Conservation (phyloP, 64 coral and sea anemone species). For the Stichodactyla mertensii region DNA sequence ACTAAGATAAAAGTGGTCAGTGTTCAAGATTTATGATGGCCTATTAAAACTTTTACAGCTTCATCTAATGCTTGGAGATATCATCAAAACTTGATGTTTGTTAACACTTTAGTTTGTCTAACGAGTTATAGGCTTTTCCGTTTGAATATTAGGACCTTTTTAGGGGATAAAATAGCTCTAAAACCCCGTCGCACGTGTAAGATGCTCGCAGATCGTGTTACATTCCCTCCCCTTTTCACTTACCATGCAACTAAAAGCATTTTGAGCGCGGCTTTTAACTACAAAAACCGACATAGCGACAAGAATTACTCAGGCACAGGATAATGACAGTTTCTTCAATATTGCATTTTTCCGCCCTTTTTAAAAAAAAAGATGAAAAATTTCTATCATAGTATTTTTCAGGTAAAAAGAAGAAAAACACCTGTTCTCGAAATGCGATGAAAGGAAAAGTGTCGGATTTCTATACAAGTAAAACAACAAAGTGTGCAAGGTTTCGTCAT, state of each 20-base stretch:
- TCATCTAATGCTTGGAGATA: neutral
- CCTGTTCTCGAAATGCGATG: conserved; percentile 11
- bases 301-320: neutral
- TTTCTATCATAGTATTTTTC: conserved; percentile 17
- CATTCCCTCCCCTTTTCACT: conserved; percentile 4
- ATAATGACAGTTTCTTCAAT: conserved; percentile 9
- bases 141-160: conserved; percentile 24
- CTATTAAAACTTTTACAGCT: conserved; percentile 4
- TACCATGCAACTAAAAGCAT: conserved; percentile 15
- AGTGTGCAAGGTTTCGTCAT: conserved; percentile 4
- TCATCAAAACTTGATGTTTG: conserved; percentile 24
- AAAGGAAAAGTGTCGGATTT: conserved; percentile 19
- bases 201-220: conserved; percentile 12
- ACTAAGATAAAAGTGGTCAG: neutral
- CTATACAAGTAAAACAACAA: conserved; percentile 18
- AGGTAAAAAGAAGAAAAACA: neutral
- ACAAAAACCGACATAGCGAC: neutral
- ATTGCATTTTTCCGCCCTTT: conserved; percentile 7
- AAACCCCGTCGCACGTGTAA: conserved; percentile 12
- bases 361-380: neutral
- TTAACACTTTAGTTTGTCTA: conserved; percentile 27
- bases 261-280: conserved; percentile 11
- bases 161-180: conserved; percentile 23
- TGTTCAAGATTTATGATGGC: conserved; percentile 2
- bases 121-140: conserved; percentile 21